Percentiles rank a stretch among this genome's conserved stretches.
Evolutionary conservation across 1,140 invertebrate species (phyloP).

Genomic region (Drosophila quadrilineata): DNA sequence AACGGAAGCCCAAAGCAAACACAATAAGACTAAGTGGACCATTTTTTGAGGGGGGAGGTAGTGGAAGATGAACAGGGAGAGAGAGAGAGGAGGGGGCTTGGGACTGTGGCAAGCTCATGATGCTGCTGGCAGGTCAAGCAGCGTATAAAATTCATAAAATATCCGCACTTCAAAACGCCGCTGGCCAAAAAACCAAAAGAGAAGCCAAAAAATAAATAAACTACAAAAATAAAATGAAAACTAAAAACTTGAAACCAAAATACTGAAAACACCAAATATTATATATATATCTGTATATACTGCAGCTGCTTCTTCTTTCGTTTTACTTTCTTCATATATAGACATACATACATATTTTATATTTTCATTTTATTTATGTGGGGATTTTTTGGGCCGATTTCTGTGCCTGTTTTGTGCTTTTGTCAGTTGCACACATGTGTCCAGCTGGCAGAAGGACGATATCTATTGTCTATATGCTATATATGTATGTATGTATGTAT

Average conservation of each 20-base stretch:
- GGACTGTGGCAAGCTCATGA: not conserved
- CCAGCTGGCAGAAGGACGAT: no score
- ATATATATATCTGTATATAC: constrained; percentile 5
- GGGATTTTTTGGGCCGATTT: constrained; percentile 30
- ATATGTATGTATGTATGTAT: no score
- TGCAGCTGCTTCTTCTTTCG: not conserved
- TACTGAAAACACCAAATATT: constrained; percentile 1
- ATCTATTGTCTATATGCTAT: no score
- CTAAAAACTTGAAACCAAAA: constrained; percentile 45
- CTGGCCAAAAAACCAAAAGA: constrained; percentile 49
- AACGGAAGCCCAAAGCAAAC: constrained; percentile 54
- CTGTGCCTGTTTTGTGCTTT: constrained; percentile 53
- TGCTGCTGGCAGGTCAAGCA: constrained; percentile 63
- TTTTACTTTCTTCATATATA: not conserved
- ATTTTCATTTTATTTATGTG: constrained; percentile 57
- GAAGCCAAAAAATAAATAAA: no score
- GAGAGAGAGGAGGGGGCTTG: not conserved
- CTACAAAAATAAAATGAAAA: no score
- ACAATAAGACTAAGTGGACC: constrained; percentile 56
- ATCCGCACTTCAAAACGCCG: constrained; percentile 63
- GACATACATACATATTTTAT: no score
- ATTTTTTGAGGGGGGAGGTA: constrained; percentile 6
- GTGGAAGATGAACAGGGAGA: not conserved
- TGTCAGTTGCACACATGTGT: constrained; percentile 74
- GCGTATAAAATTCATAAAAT: constrained; percentile 78